Percentiles rank a stretch among this genome's conserved stretches.
These are phyloP conservation scores for Bombycilla garrulus DNA, from an alignment of 2,113 vertebrate genomes.

Conservation along the genomic window DNA sequence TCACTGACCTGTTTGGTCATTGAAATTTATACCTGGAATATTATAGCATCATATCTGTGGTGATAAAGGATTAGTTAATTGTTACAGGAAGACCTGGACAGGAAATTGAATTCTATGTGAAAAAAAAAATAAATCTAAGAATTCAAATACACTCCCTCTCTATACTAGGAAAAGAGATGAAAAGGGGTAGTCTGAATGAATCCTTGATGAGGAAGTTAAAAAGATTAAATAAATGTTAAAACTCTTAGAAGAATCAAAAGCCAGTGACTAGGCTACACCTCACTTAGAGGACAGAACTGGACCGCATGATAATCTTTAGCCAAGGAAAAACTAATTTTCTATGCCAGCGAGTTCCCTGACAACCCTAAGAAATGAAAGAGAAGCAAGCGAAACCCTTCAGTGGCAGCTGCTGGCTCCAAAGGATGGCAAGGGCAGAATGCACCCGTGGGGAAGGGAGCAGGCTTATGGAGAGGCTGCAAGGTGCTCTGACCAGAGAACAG, in stretches of 20 bases:
- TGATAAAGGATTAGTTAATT: background rate
- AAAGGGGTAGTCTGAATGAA: background rate
- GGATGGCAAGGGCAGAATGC: fast-evolving
- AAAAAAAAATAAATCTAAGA: background rate
- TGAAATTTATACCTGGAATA: background rate
- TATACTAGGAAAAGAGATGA: background rate
- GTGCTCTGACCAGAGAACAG: background rate
- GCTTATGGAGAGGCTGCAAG: fast-evolving
- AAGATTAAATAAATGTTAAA: background rate
- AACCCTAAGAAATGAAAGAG: background rate
- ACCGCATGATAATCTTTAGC: background rate
- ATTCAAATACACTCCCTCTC: background rate
- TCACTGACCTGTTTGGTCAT: background rate
- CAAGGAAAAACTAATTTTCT: background rate
- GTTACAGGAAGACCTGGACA: background rate
- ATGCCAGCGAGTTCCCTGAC: background rate
- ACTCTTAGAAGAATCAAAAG: background rate
- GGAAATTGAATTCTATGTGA: background rate
- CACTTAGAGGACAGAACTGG: background rate
- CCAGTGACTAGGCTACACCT: background rate
- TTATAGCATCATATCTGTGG: background rate
- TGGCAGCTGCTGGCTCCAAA: background rate
- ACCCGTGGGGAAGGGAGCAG: fast-evolving
- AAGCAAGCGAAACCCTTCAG: fast-evolving
- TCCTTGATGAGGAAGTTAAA: background rate